Evolutionary conservation across 1,140 invertebrate species (phyloP), one percentile per base, ranked within the genome.

Genomic region (Macrostomum lignano): DNA sequence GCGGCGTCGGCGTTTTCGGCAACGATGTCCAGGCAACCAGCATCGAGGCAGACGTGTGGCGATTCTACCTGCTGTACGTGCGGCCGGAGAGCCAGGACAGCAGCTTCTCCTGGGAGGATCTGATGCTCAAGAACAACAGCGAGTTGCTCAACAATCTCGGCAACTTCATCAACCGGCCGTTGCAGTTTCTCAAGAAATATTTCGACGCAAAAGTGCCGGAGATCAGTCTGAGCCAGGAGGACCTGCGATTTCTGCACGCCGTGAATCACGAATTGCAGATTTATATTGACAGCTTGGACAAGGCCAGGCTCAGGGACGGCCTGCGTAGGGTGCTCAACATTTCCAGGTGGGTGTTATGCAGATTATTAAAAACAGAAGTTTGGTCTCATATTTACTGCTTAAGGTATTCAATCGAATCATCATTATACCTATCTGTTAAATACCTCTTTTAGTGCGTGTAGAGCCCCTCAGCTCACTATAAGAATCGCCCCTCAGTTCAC

Each of bases 1-100:
- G 88, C 41, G 81, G 81, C 10, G 69, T 81, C 17, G 91, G 91
- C n/a, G 81, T 98, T 1, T 96, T 98, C 61, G 91, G 91, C 3
- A 74, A 74, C 35, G 73, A 93, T 54, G 86, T 79, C 3, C 63
- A 72, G 60, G 69, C 67, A 29, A 74, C 71, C 3, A 71, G 70
- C n/a, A 91, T 98, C 45, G 72, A 77, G 0, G 71, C 81, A 2
- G 91, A 98, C 58, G 70, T 96, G 14, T 96, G 81, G 72, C 65
- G 91, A 40, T 98, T 96, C 62, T 98, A 98, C 59, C 60, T 98
- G 20, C 65, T 91, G 2, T 93, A 73, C 46, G 69, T 93, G 21
- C 62, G 91, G 35, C 91, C 88, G 0, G 88, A 98, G 61, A 70
- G 66, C n/a, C 63, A 66, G 47, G 82, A 93, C 49, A 76, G 79